Evolutionary conservation across 1,140 invertebrate genomes (phyloP), one percentile per base, ranked within the genome.

Genomic region (Phocides pigmalion): DNA sequence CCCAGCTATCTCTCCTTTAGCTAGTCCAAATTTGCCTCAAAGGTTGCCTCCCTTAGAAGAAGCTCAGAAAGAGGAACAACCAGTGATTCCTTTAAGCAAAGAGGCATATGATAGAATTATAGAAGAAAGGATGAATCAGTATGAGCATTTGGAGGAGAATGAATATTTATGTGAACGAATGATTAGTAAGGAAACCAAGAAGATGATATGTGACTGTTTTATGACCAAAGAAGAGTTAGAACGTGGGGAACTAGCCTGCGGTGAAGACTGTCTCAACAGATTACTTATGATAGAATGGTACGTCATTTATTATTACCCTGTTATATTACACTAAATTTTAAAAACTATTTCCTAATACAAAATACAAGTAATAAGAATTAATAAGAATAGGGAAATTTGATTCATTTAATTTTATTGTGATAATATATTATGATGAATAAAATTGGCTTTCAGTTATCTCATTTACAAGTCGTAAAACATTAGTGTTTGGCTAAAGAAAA

Each of bases 211-310:
- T 92, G 98, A 99, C 89, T 99, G 98, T 91, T 96, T 96, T 74
- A 92, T 98, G 62, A 97, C 97, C 3, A 95, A 96, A 85, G 97
- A 98, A 80, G 98, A 99, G 72, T 93, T 97, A 61, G 93, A 94
- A 25, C 91, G 95, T 64, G 97, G 97, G 0, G 95, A 98, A 85
- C 90, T 95, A 19, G 97, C 97, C 25, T 99, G 98, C 92, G 97
- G 97, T 0, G 97, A 98, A 81, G 98, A 99, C 89, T 99, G 98
- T 92, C 94, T 99, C 3, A 99, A 99, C 93, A 95, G 98, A 83
- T 94, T 99, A 83, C 94, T 99, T 3, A 98, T 99, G 95, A 99
- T 99, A 85, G 98, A 99, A 95, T 99, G 98, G 97, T 97, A 93
- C 92, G 84, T 71, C 9, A 5, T 5, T 22, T 22, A 22, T 22